Evolutionary conservation across 2,888 invertebrate genomes (phyloP).

Genomic region (Trypoxylon attenuatum): DNA sequence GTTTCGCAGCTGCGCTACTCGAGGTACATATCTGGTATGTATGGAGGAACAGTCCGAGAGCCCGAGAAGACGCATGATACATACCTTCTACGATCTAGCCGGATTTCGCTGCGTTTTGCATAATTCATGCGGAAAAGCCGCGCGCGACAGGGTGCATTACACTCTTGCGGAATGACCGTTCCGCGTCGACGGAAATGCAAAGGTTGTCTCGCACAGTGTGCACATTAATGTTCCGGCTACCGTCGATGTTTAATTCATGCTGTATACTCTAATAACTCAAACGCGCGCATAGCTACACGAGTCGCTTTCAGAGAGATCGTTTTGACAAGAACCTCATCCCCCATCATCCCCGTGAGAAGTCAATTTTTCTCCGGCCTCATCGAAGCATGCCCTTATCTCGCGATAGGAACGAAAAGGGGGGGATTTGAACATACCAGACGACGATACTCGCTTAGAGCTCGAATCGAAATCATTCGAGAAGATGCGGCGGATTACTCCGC

Average conservation of each 20-base stretch:
- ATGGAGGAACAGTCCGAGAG: too few species aligned
- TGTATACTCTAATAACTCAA: neutral
- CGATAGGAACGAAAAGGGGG: too few species aligned
- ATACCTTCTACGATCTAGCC: too few species aligned
- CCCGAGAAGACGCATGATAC: too few species aligned
- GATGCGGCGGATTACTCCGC: neutral
- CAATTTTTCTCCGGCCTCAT: too few species aligned
- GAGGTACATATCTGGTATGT: too few species aligned
- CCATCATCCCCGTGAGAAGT: too few species aligned
- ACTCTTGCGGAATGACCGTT: neutral
- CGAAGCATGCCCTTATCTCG: too few species aligned
- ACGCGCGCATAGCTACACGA: neutral
- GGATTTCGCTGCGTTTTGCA: constrained; percentile 46
- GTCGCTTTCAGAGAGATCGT: too few species aligned
- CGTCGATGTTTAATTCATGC: neutral
- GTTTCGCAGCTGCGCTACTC: too few species aligned
- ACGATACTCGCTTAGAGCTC: neutral
- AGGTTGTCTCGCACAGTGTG: neutral
- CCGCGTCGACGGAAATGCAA: neutral
- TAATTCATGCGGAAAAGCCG: constrained; percentile 43
- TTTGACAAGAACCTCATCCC: too few species aligned
- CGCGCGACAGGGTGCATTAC: constrained; percentile 16
- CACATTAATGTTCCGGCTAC: neutral
- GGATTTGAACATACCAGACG: too few species aligned
- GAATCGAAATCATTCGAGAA: neutral